Conservation (phyloP, 2,888 invertebrate genomes). For the Odontocerum albicorne region DNA sequence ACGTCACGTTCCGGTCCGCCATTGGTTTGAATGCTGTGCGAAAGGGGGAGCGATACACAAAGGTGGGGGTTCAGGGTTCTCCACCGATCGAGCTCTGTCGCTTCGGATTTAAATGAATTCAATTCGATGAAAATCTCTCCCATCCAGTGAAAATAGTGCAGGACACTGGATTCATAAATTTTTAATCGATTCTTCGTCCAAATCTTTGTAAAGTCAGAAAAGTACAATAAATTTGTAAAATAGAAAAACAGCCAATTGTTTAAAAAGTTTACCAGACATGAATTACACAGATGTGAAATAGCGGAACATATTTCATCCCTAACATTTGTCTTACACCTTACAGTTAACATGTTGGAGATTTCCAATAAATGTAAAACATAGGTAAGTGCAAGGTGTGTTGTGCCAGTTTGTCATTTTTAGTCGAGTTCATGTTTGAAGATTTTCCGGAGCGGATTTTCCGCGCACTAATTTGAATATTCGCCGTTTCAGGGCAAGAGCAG, state of each 20-base stretch:
- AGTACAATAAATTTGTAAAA: no score
- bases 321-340: no score
- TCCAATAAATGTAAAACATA: neutral
- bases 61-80: conserved; percentile 32
- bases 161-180: conserved; percentile 10
- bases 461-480: conserved; percentile 11
- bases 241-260: no score
- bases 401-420: neutral
- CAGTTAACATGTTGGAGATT: no score
- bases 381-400: neutral
- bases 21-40: conserved; percentile 37
- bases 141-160: conserved; percentile 22
- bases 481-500: neutral
- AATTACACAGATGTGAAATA: no score
- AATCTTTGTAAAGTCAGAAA: no score
- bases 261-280: no score
- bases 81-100: conserved; percentile 26
- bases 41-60: conserved; percentile 33
- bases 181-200: no score
- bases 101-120: conserved; percentile 31
- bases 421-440: no score
- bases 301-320: no score
- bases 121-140: conserved; percentile 32
- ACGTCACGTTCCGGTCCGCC: conserved; percentile 41
- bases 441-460: conserved; percentile 9